Conservation (phyloP, 1,140 invertebrate species). For the Pseudomyrmex gracilis region DNA sequence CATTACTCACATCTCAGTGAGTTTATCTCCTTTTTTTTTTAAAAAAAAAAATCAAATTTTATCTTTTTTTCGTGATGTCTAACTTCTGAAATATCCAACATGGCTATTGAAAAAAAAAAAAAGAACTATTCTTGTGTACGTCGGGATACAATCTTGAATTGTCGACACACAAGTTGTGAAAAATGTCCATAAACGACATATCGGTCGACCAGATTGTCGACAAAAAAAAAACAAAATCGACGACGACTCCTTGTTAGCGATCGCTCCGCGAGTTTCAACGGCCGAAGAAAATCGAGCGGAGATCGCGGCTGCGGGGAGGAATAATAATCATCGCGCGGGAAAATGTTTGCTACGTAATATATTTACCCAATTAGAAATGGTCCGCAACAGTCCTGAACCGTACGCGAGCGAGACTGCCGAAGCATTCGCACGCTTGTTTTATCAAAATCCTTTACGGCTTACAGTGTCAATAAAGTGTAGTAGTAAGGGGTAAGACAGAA, state of each 20-base stretch:
- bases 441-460: conserved; percentile 54
- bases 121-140: too few species aligned
- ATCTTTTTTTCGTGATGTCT: too few species aligned
- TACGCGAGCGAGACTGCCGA: conserved; percentile 63
- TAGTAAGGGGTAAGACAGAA: conserved; percentile 47
- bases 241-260: background rate
- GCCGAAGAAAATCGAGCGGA: conserved; percentile 5
- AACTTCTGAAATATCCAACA: too few species aligned
- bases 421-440: conserved; percentile 67
- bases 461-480: conserved; percentile 44
- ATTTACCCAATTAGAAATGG: conserved; percentile 77
- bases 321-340: conserved; percentile 8
- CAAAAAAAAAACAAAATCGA: background rate
- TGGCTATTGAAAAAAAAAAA: too few species aligned
- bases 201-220: background rate
- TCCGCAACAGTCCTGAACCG: conserved; percentile 80
- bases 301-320: background rate
- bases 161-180: background rate
- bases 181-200: background rate
- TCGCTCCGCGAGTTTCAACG: conserved; percentile 4
- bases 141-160: too few species aligned
- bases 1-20: too few species aligned
- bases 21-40: too few species aligned
- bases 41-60: too few species aligned
- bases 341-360: conserved; percentile 26